Base-by-base conservation (phyloP, 2,797 vertebrate genomes). In the Hemitrygon akajei region DNA sequence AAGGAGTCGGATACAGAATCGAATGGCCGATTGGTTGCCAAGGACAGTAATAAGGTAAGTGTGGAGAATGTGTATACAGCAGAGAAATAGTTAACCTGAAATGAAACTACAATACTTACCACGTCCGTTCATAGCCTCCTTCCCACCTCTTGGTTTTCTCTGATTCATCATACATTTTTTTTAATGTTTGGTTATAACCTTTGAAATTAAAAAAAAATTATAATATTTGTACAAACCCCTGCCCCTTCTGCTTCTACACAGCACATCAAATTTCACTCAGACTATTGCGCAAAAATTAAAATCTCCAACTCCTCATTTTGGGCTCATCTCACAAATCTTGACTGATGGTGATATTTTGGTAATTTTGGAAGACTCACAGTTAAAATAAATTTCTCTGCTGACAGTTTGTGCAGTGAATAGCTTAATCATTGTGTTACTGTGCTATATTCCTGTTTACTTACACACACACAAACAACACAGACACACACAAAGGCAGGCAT, bases 61-160 rank as follows among this genome's bases (percentile, higher is more conserved):
- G 16, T 34, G 60, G 86, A n/a, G 30, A 34, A 1, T 66, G n/a
- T 18, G 7, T 11, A 34, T 18, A 89, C 20, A 22, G 60, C 30
- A 9, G 7, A 37, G 20, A 63, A 77, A 92, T 82, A 25, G 5
- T 47, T n/a, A 77, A 69, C 40, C 34, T 80, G 16, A 20, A 56
- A 25, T 69, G 1, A 79, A 40, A 80, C 73, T 87, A 18, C 18
- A 34, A 80, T n/a, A n/a, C 96, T 95, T 86, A 99, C 99, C 98
- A 99, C 95, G 99, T 99, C 94, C 98, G 97, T 94, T 99, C 99
- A 94, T 99, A 99, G 94, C 98, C 99, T 16, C 98, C 99, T 95
- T 99, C 99, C 99, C 98, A 99, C 25, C 98, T 97, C 95, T 99
- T 99, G 14, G 98, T 97, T 97, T 97, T 96, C 95, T 99, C 99